phyloP scores from a whole-genome alignment of 2,888 invertebrate species.

The Stenodera caucasica region DNA sequence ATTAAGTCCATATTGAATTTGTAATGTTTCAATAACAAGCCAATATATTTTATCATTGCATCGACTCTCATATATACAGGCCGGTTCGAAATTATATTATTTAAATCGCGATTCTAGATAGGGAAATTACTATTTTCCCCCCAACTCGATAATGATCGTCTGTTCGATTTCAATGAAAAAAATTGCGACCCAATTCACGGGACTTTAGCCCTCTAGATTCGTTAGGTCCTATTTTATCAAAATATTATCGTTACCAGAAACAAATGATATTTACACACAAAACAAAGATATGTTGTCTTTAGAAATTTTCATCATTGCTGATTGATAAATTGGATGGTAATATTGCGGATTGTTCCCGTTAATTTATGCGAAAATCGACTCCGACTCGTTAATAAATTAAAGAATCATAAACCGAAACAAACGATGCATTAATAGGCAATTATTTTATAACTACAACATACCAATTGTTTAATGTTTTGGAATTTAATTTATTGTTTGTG shows the following conservation, averaged over 20 bases:
- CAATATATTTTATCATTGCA: slow-evolving; percentile 34
- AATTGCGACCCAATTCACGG: too few species aligned
- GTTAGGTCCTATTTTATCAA: slow-evolving; percentile 9
- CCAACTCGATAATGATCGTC: too few species aligned
- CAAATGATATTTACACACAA: slow-evolving; percentile 21
- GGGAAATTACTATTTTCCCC: too few species aligned
- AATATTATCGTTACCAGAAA: slow-evolving; percentile 12
- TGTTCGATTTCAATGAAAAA: too few species aligned
- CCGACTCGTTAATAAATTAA: background rate
- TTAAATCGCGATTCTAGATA: too few species aligned
- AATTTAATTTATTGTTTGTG: background rate
- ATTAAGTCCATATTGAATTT: slow-evolving; percentile 37
- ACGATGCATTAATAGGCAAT: background rate
- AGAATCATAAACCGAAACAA: background rate
- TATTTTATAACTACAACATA: background rate
- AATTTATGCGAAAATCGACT: slow-evolving; percentile 6
- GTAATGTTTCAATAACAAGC: slow-evolving; percentile 40
- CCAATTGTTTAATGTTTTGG: background rate
- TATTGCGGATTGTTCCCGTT: background rate
- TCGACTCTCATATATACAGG: slow-evolving; percentile 12
- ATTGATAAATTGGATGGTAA: background rate
- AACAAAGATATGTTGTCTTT: too few species aligned
- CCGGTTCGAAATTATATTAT: too few species aligned
- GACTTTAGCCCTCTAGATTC: too few species aligned
- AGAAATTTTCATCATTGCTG: background rate